A percentile compares a stretch with the other conserved stretches of the same genome.
These are phyloP conservation scores for Spea hammondii DNA, from an alignment of 2,797 vertebrate species.

Conservation along the genomic window DNA sequence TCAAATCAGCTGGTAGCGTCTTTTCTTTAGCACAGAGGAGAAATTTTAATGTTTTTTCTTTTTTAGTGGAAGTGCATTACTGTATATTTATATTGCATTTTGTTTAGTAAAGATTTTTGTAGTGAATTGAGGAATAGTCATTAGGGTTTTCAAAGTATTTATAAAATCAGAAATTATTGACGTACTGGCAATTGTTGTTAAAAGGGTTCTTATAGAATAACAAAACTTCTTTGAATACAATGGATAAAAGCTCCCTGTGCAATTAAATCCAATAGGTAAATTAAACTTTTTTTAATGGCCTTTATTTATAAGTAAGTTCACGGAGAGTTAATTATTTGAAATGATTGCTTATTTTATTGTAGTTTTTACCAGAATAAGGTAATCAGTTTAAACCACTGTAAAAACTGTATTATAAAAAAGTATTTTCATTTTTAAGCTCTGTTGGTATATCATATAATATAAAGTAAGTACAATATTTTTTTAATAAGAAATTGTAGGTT, in stretches of 20 bases:
- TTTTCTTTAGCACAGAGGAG: slow-evolving; percentile 15
- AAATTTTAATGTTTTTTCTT: slow-evolving; percentile 22
- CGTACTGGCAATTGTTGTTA: neutral
- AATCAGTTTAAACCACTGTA: slow-evolving; percentile 1
- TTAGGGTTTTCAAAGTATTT: slow-evolving; percentile 6
- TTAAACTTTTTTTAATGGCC: neutral
- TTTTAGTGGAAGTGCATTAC: slow-evolving; percentile 13
- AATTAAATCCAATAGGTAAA: slow-evolving; percentile 31
- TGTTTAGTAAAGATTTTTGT: slow-evolving; percentile 13
- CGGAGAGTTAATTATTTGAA: slow-evolving; percentile 34
- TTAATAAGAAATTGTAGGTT: too few species aligned
- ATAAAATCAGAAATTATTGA: slow-evolving; percentile 10
- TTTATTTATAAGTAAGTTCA: slow-evolving; percentile 33
- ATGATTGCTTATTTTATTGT: slow-evolving; percentile 32
- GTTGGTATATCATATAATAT: neutral
- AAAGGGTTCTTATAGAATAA: slow-evolving; percentile 27
- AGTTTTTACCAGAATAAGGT: neutral
- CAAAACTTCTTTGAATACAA: slow-evolving; percentile 24
- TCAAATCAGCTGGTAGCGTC: slow-evolving; percentile 28
- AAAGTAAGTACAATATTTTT: too few species aligned
- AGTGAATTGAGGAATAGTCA: slow-evolving; percentile 11
- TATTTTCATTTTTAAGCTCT: slow-evolving; percentile 14
- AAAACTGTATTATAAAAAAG: slow-evolving; percentile 13
- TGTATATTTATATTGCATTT: slow-evolving; percentile 16
- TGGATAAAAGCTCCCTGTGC: slow-evolving; percentile 16